Evolutionary conservation across 2,888 invertebrate genomes (phyloP).

Genomic region (Dimorphilus gyrociliatus): DNA sequence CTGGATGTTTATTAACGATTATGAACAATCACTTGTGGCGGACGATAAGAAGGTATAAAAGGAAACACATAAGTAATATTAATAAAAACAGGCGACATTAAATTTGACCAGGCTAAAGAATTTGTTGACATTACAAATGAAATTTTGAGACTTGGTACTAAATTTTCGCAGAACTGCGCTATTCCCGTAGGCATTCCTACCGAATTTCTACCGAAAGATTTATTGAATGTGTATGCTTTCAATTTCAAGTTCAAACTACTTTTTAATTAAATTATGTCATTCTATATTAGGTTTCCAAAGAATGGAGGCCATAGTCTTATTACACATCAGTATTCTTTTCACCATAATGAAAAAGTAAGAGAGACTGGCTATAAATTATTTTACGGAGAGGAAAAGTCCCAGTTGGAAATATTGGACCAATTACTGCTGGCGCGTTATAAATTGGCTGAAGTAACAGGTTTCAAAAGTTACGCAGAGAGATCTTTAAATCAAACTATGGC

Average conservation of each 20-base stretch:
- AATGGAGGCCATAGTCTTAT: slow-evolving; percentile 54
- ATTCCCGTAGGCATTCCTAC: slow-evolving; percentile 50
- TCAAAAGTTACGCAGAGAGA: slow-evolving; percentile 68
- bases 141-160: slow-evolving; percentile 47
- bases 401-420: slow-evolving; percentile 56
- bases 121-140: slow-evolving; percentile 74
- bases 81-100: too few relatives aligned
- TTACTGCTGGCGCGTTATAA: slow-evolving; percentile 57
- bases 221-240: slow-evolving; percentile 54
- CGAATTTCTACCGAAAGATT: slow-evolving; percentile 49
- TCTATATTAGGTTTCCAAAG: slow-evolving; percentile 6
- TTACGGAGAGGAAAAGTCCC: slow-evolving; percentile 57
- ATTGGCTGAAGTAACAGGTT: slow-evolving; percentile 73
- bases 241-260: too few relatives aligned
- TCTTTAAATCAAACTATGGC: slow-evolving; percentile 73
- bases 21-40: too few relatives aligned
- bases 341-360: slow-evolving; percentile 51
- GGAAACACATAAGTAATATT: background rate
- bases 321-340: slow-evolving; percentile 66
- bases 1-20: slow-evolving; percentile 79
- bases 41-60: background rate
- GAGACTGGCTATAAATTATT: slow-evolving; percentile 76
- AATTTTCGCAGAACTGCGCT: slow-evolving; percentile 31
- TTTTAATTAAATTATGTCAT: background rate
- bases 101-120: slow-evolving; percentile 28